A percentile compares a stretch with the other conserved stretches of the same genome.
These are phyloP conservation scores for Gibbula magus DNA, from an alignment of 2,888 invertebrate species.

Conservation along the genomic window DNA sequence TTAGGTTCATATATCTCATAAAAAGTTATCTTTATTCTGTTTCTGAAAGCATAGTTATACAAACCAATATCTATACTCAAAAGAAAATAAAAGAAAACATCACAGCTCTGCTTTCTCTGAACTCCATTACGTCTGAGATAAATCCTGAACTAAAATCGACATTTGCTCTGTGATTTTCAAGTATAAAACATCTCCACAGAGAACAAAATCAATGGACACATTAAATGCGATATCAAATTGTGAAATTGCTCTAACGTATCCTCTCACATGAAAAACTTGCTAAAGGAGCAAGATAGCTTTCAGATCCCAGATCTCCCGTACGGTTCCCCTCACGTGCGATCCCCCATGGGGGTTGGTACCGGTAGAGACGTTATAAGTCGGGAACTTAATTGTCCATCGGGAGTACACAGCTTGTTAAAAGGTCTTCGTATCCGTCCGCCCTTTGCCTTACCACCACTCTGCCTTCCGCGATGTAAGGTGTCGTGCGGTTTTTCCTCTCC, in stretches of 20 bases:
- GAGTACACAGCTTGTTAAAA: conserved; percentile 21
- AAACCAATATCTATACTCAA: too few relatives aligned
- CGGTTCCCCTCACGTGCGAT: not conserved
- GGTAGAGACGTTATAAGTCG: conserved; percentile 6
- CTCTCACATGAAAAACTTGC: not conserved
- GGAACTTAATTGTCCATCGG: conserved; percentile 13
- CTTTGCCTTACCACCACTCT: not conserved
- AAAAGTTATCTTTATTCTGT: too few relatives aligned
- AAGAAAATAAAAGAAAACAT: too few relatives aligned
- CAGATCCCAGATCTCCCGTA: conserved; percentile 1
- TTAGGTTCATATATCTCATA: too few relatives aligned
- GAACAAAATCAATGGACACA: conserved; percentile 4
- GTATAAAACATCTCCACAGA: not conserved
- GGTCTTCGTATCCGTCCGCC: conserved; percentile 17
- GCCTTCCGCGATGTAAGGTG: conserved; percentile 12
- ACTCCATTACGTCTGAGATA: too few relatives aligned
- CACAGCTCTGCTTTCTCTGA: too few relatives aligned
- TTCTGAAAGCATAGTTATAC: too few relatives aligned
- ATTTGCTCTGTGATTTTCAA: too few relatives aligned
- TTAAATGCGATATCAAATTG: conserved; percentile 1
- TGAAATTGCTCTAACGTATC: not conserved
- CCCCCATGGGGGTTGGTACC: not conserved
- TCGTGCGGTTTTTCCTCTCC: conserved; percentile 17
- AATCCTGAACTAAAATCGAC: too few relatives aligned
- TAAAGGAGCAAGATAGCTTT: conserved; percentile 8